These are phyloP conservation scores for Damaliscus lunatus DNA, from an alignment of 2,113 vertebrate species.

Conservation along the genomic window DNA sequence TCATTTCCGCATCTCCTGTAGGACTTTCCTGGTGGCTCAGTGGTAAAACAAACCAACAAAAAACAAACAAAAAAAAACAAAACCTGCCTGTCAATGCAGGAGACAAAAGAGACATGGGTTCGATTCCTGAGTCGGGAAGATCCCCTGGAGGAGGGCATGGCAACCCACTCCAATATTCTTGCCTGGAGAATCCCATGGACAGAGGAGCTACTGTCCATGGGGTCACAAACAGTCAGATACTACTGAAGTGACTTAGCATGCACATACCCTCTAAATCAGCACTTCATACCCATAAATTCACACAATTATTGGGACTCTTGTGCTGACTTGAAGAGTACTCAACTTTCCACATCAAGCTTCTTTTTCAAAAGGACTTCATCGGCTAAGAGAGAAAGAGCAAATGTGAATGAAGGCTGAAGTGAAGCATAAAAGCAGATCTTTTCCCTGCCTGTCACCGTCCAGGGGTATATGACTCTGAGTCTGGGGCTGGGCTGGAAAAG, in stretches of 20 bases:
- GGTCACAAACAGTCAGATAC: neutral
- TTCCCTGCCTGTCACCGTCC: neutral
- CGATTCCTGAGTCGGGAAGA: accelerated
- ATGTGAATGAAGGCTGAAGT: neutral
- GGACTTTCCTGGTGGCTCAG: neutral
- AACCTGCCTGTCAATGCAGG: neutral
- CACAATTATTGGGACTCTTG: neutral
- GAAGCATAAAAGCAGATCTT: neutral
- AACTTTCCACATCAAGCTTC: neutral
- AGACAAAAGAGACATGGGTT: neutral
- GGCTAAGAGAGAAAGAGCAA: neutral
- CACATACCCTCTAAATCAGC: neutral
- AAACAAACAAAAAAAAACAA: too few relatives aligned
- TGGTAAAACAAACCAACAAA: neutral
- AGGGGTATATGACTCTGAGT: neutral
- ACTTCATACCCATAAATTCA: neutral
- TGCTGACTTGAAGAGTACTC: neutral
- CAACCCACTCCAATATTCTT: neutral
- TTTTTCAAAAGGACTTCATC: neutral
- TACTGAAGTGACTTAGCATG: neutral
- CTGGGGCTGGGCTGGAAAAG: neutral
- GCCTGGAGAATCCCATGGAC: neutral
- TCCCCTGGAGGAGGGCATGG: neutral
- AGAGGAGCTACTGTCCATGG: neutral
- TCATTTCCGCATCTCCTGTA: neutral